Conservation (phyloP, 2,888 invertebrate genomes). For the Acleris laterana region DNA sequence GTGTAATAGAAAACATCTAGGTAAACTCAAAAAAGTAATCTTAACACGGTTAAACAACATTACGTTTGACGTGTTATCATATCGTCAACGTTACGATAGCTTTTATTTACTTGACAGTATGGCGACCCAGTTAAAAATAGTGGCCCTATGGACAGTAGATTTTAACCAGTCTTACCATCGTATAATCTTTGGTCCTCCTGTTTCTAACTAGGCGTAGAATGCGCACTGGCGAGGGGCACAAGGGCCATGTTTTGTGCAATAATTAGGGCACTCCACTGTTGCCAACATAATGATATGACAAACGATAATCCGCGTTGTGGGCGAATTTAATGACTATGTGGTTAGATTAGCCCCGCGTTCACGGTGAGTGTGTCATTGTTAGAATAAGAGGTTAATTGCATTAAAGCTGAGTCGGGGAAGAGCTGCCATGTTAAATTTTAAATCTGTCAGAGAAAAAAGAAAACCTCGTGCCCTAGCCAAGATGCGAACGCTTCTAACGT, state of each 20-base stretch:
- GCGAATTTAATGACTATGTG: constrained; percentile 57
- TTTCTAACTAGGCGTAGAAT: constrained; percentile 63
- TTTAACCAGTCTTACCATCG: constrained; percentile 6
- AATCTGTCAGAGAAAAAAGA: no score
- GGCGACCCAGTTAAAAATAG: no score
- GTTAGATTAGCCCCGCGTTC: constrained; percentile 41
- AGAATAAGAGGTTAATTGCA: constrained; percentile 36
- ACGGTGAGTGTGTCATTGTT: constrained; percentile 41
- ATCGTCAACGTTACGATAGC: no score
- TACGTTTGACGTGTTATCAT: no score
- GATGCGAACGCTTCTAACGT: no score
- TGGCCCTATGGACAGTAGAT: not conserved
- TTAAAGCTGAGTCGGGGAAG: constrained; percentile 13
- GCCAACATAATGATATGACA: constrained; percentile 43
- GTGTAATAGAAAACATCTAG: no score
- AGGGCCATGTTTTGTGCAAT: constrained; percentile 69
- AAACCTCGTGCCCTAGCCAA: no score
- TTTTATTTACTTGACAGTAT: no score
- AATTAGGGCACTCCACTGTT: constrained; percentile 74
- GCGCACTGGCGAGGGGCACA: constrained; percentile 55
- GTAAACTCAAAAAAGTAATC: no score
- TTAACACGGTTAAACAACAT: not conserved
- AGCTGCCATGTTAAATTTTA: not conserved
- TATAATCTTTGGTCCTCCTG: constrained; percentile 45
- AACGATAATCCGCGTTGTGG: constrained; percentile 58